Evolutionary conservation across 1,140 invertebrate species (phyloP).

Genomic region (Sinella curviseta): DNA sequence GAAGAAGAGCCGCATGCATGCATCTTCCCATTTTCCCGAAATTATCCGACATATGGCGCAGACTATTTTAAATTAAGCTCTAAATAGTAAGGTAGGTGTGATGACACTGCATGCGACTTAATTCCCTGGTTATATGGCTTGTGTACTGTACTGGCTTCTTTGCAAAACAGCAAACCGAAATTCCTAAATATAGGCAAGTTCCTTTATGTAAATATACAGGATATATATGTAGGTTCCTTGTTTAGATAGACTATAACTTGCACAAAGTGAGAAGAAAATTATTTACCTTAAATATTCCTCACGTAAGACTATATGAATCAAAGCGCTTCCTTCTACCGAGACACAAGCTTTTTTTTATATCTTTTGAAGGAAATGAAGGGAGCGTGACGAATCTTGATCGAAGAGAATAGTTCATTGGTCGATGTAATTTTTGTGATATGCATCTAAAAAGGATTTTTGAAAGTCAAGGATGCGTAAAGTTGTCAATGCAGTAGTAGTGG

Average conservation of each 20-base stretch:
- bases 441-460: conserved; percentile 1
- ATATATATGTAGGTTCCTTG: no score
- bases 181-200: no score
- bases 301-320: background rate
- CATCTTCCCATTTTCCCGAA: no score
- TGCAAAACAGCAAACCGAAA: no score
- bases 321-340: background rate
- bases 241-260: no score
- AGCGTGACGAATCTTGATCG: conserved; percentile 16
- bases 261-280: background rate
- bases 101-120: no score
- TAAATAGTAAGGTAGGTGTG: background rate
- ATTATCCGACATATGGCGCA: background rate
- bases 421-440: background rate
- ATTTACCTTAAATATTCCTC: background rate
- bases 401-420: conserved; percentile 24
- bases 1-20: background rate
- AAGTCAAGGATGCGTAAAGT: conserved; percentile 24
- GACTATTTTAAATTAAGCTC: background rate
- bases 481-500: background rate
- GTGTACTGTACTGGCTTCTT: no score
- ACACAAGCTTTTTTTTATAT: background rate
- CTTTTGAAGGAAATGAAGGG: conserved; percentile 9
- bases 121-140: no score
- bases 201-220: no score